Evolutionary conservation across 2,797 vertebrate genomes (phyloP), one percentile per base, ranked within the genome.

Genomic region (Takifugu rubripes): DNA sequence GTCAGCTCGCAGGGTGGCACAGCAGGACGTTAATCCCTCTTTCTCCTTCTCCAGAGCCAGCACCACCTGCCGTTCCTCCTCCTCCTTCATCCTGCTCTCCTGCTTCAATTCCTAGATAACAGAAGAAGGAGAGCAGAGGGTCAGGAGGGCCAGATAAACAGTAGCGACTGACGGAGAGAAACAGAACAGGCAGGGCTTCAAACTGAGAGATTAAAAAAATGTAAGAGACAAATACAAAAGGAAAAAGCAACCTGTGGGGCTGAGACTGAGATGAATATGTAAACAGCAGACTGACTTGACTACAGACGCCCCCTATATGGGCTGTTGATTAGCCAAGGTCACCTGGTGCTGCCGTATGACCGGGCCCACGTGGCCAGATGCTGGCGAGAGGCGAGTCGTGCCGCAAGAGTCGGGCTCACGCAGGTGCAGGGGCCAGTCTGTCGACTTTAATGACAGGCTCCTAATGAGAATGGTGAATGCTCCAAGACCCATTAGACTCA

Each of bases 401-500:
- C 77, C 66, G 72, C 58, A 71, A 59, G 81, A 89, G 89, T 89
- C 75, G 54, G 68, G 61, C 81, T 82, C 87, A 78, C 59, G 84
- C 84, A 87, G 84, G 81, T 85, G 84, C 64, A 61, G 68, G 68
- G 78, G 82, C 86, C 80, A 74, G 74, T 74, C 90, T 92, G 92
- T 92, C 87, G 77, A 85, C 91, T 92, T 88, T 90, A 93, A 95
- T 94, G 93, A 94, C 93, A 95, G 68, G 63, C 91, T 92, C 91
- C 92, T 96, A 95, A 98, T 95, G 94, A 98, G 93, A 93, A 92
- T 84, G 87, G 87, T 82, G 78, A 92, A 92, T 91, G 87, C 92
- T 93, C 91, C 93, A 90, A 93, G 77, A 92, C 90, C 94, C 93
- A 94, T 96, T 97, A 96, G 75, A 80, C 93, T 85, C 92, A 94